phyloP scores from a whole-genome alignment of 2,797 vertebrate species.

The Rhabdomys pumilio region DNA sequence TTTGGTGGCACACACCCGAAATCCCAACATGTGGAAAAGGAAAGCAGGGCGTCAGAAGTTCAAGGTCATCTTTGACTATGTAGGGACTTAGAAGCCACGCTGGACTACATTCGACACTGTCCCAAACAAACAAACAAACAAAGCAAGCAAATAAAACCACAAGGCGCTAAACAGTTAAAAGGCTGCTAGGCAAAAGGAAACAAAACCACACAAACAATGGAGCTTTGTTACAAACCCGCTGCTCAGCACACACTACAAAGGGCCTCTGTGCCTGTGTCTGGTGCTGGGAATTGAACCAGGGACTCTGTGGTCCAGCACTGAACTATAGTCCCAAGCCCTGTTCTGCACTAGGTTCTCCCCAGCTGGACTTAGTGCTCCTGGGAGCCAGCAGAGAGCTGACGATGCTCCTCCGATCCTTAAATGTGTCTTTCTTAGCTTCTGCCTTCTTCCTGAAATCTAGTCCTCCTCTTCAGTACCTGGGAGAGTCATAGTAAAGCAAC shows the following conservation, averaged over 20 bases:
- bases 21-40: not conserved
- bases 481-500: not conserved
- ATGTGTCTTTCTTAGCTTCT: not conserved
- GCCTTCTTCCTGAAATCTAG: not conserved
- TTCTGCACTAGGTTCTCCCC: accelerated
- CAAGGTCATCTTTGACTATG: not conserved
- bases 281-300: not conserved
- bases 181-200: not conserved
- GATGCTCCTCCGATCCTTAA: accelerated
- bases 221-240: not conserved
- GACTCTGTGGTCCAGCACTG: not conserved
- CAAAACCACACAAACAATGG: not conserved
- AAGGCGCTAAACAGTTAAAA: constrained; percentile 32
- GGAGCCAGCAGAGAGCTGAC: accelerated
- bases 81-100: not conserved
- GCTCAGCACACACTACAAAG: not conserved
- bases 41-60: not conserved
- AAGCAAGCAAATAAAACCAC: not conserved
- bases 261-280: not conserved
- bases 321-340: not conserved
- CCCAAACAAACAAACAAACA: not conserved
- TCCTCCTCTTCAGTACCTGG: not conserved
- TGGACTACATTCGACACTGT: not conserved
- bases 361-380: not conserved
- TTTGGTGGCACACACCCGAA: not conserved